Percentiles rank a stretch among this genome's conserved stretches.
Evolutionary conservation across 2,888 invertebrate genomes (phyloP).

Genomic region (Epinotia ramella): DNA sequence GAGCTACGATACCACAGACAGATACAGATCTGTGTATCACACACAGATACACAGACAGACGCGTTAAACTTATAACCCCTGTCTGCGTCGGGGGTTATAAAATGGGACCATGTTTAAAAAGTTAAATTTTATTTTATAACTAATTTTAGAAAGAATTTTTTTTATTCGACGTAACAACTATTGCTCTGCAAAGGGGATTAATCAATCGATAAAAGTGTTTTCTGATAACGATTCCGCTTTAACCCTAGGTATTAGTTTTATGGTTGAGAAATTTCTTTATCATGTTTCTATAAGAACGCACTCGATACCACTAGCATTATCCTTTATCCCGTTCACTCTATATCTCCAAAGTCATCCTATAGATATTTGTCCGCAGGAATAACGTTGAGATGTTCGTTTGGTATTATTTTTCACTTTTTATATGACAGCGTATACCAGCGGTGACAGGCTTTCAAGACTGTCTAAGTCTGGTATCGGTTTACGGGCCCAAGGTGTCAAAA

Average conservation of each 20-base stretch:
- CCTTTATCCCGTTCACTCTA: not conserved
- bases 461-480: constrained; percentile 24
- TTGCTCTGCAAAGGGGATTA: no score
- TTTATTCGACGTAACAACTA: no score
- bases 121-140: no score
- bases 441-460: constrained; percentile 37
- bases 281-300: not conserved
- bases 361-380: constrained; percentile 9
- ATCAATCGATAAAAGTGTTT: no score
- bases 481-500: constrained; percentile 21
- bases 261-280: not conserved
- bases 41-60: no score
- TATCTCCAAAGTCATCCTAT: not conserved
- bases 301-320: not conserved
- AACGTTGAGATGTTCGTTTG: not conserved
- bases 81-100: no score
- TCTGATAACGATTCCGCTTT: no score
- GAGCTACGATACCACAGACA: no score
- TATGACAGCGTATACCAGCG: constrained; percentile 14
- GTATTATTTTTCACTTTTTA: constrained; percentile 13
- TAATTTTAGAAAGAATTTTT: no score
- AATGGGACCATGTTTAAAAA: no score
- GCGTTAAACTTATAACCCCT: no score
- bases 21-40: no score
- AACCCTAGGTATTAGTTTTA: not conserved